phyloP scores from a whole-genome alignment of 1,140 invertebrate genomes.

The Procambarus virginalis region DNA sequence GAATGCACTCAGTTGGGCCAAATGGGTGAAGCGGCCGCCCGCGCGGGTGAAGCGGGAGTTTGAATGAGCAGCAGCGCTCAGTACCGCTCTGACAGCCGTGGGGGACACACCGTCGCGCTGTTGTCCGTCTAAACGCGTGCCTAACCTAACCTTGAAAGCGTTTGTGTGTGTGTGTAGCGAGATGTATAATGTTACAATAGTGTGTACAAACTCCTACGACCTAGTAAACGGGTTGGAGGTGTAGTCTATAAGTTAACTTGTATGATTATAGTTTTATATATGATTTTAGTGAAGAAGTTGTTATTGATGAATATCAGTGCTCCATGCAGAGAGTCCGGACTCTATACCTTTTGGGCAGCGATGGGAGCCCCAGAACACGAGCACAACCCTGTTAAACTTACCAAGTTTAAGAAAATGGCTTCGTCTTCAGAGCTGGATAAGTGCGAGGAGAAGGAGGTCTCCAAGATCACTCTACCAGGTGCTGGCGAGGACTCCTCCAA shows the following conservation, averaged over 20 bases:
- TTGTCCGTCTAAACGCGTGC: too few species aligned
- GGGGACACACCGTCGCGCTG: too few species aligned
- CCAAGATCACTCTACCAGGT: too few species aligned
- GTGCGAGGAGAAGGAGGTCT: slow-evolving; percentile 44
- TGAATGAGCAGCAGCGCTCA: slow-evolving; percentile 20
- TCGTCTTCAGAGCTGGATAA: slow-evolving; percentile 54
- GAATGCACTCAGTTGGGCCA: neutral
- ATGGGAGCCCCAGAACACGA: slow-evolving; percentile 58
- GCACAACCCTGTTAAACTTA: slow-evolving; percentile 41
- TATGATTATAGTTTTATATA: slow-evolving; percentile 1
- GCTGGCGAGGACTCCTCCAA: too few species aligned
- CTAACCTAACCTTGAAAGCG: too few species aligned
- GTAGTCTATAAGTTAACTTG: too few species aligned
- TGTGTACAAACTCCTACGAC: neutral
- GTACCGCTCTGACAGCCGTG: slow-evolving; percentile 33
- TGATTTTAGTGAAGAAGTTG: slow-evolving; percentile 54
- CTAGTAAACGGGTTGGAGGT: neutral
- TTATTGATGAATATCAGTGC: slow-evolving; percentile 64
- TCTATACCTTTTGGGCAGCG: slow-evolving; percentile 40
- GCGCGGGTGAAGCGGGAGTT: too few species aligned
- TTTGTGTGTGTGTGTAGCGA: neutral
- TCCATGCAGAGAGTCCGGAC: slow-evolving; percentile 63
- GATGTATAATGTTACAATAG: neutral
- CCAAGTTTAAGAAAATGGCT: slow-evolving; percentile 59
- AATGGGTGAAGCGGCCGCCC: neutral